Base-by-base conservation (phyloP, 2,888 invertebrate species). In the Idaea aversata region DNA sequence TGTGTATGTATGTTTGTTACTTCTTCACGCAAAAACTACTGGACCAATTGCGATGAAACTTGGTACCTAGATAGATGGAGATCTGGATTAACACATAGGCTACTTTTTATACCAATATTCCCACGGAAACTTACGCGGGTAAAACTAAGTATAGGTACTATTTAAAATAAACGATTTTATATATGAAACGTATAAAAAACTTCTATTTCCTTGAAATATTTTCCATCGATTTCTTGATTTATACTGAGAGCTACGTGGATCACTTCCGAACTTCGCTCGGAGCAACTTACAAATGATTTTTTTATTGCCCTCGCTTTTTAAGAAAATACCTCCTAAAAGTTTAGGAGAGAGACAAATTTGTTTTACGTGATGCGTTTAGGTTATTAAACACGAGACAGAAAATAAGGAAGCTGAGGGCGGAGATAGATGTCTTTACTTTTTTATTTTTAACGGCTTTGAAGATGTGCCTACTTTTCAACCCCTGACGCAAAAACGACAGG, bases 251-350 rank as follows among this genome's bases (percentile, higher is more conserved):
- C 66, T 70, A 70, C 71, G 67, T 70, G 68, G 72, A 74, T 76
- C 77, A 74, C 72, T 77, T 74, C 76, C 75, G 75, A 83, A 84
- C 80, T 85, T 82, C 71, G 75, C 79, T 76, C 76, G 77, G 74
- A 77, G 74, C 75, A 81, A 76, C 79, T 78, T 76, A 82, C 83
- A 84, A 88, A 88, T 83, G 85, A 81, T 76, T 87, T 81, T 87
- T 88, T 86, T 85, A 88, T 87, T 86, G 76, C 83, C 70, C 67
- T 72, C 80, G 76, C 81, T 85, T 87, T 87, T 87, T 86, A 81
- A 78, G 75, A 79, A 77, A 82, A 79, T 76, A 74, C 72, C 77
- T 76, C 72, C 80, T 78, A 76, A 81, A 80, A 85, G 84, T 78
- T 25, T 85, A 83, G 76, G 70, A 70, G 74, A 70, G 75, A 86